Evolutionary conservation across 2,113 vertebrate genomes (phyloP), one percentile per base, ranked within the genome.

Genomic region (Apodemus sylvaticus): DNA sequence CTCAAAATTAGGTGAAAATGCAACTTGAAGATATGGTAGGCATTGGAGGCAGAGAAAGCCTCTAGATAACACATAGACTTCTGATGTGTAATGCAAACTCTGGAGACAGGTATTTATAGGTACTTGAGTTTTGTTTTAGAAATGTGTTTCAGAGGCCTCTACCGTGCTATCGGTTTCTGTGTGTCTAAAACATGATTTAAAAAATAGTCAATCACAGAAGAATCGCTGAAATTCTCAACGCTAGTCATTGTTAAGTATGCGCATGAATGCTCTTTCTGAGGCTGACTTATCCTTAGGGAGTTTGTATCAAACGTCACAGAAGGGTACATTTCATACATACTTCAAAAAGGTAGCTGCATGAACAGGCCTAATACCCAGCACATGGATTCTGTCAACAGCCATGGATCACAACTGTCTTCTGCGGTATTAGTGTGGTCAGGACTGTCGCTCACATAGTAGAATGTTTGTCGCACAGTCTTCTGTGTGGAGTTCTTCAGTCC

Each of bases 61-160:
- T 66, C 29, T 62, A 78, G 24, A 4, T 71, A 34, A 45, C 17
- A 20, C 17, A 24, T 74, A 10, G 3, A 42, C 60, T 90, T 90
- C 39, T 85, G 22, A n/a, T 24, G 77, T 31, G 16, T 66, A 73
- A 20, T 73, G 11, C 8, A 83, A 51, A 86, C 5, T 9, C 31
- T n/a, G 10, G 36, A 62, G 34, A 62, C 36, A 34, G 22, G 31
- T 76, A 29, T 68, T 93, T 45, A 34, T 36, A 13, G 10, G 60
- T 20, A 24, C 36, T 55, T 85, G 81, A 89, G 1, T 90, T 94
- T 90, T 24, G 26, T 91, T 92, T 92, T 82, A 29, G 36, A 95
- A 90, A 87, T 92, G 17, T 78, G 17, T 10, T 92, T 79, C 76
- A 60, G 42, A 71, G 76, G 36, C 10, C 19, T 90, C n/a, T 39